A percentile compares a stretch with the other conserved stretches of the same genome.
Conservation (phyloP, 2,113 vertebrate species). For the Chaetops frenatus region DNA sequence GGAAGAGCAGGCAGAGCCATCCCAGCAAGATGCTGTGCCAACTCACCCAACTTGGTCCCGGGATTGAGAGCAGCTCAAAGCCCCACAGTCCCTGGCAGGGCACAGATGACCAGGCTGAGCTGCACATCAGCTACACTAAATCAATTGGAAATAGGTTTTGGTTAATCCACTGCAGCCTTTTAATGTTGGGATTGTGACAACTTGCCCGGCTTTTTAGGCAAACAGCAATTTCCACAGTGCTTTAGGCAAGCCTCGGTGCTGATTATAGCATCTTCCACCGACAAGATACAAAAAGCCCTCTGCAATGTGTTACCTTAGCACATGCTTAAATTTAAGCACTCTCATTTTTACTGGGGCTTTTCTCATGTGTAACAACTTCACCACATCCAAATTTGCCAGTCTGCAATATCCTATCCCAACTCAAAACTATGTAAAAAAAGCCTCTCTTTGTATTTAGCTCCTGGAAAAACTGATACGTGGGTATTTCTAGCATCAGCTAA, state of each 20-base stretch:
- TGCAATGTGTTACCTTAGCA: background rate
- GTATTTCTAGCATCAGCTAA: background rate
- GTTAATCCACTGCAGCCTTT: background rate
- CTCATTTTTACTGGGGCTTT: background rate
- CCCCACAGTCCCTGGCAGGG: background rate
- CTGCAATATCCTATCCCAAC: background rate
- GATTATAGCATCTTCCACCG: background rate
- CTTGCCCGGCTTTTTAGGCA: background rate
- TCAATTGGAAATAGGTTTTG: background rate
- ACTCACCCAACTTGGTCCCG: accelerated
- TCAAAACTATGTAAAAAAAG: background rate
- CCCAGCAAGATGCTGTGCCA: background rate
- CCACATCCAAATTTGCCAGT: background rate
- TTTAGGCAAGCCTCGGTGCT: constrained; percentile 3
- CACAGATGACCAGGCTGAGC: background rate
- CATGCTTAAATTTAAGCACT: background rate
- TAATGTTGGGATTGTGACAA: background rate
- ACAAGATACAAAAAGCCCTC: background rate
- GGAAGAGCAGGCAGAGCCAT: background rate
- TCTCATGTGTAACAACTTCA: background rate
- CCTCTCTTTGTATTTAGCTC: background rate
- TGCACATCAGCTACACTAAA: background rate
- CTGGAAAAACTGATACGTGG: background rate
- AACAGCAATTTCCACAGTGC: constrained; percentile 15
- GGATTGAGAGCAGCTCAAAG: background rate